Evolutionary conservation across 2,797 vertebrate species (phyloP), one percentile per base, ranked within the genome.

Genomic region (Chelmon rostratus): DNA sequence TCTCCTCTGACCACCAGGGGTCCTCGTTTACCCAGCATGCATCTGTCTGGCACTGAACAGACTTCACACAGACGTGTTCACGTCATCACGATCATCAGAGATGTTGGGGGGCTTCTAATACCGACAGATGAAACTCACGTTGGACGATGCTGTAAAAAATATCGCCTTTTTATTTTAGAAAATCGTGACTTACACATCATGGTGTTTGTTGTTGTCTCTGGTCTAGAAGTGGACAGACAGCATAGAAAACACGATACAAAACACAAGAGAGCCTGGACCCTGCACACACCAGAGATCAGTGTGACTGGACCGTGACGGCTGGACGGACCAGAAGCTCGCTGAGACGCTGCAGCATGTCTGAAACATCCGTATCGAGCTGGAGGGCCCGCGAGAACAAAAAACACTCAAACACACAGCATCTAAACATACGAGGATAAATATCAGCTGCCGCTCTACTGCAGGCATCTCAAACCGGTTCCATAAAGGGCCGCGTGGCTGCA

Each of bases 141-240:
- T 13, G 40, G 38, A 23, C 25, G 8, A 47, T 31, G 42, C 18
- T 77, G 81, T 89, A 86, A 81, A 92, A 87, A 90, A 88, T 68
- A 83, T 42, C 73, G 19, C 33, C 1, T 53, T 74, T 91, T 89
- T 90, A 88, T 89, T 88, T 88, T 83, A 84, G 76, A 89, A 89
- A 91, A 89, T 76, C 35, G 13, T 76, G n/a, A 84, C 21, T 33
- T 18, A 59, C 62, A 76, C 61, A 40, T 53, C 37, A 25, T 1
- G 21, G 52, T 40, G 38, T 33, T 6, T 10, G 13, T 58, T 52
- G 5, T 31, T 21, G 44, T 54, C 47, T 54, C 37, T 37, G 66
- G 8, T 59, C 70, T 81, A 56, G 3, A 11, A 7, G 13, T 13
- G 28, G 21, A 86, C 50, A 42, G 6, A 50, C 49, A 44, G 50